A percentile compares a stretch with the other conserved stretches of the same genome.
Conservation (phyloP, 2,113 vertebrate genomes). For the Passer domesticus region DNA sequence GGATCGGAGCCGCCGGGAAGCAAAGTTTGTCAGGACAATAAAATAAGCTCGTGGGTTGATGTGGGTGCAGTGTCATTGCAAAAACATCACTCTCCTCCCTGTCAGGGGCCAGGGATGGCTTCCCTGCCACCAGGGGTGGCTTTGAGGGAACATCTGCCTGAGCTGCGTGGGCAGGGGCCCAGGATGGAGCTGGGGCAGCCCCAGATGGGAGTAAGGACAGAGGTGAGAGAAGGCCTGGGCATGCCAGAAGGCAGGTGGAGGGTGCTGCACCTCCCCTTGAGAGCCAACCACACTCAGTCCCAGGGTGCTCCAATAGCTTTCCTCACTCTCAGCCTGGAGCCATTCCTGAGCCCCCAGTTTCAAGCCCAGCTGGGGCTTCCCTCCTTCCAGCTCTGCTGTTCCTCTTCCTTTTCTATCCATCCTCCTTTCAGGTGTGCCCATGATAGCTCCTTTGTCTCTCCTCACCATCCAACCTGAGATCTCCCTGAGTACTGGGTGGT, state of each 20-base stretch:
- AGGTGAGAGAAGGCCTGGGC: not conserved
- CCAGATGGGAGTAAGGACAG: not conserved
- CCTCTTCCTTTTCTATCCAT: too few relatives aligned
- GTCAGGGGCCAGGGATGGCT: not conserved
- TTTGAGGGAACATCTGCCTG: not conserved
- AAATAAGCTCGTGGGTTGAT: not conserved
- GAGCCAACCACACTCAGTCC: fast-evolving
- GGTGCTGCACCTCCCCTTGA: too few relatives aligned
- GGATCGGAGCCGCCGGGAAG: not conserved
- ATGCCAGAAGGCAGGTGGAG: not conserved
- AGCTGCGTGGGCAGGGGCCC: not conserved
- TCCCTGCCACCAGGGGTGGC: not conserved
- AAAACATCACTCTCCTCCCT: not conserved
- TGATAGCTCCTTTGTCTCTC: too few relatives aligned
- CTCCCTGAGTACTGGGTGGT: too few relatives aligned
- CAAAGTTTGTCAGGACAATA: slow-evolving; percentile 45
- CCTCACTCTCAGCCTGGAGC: too few relatives aligned
- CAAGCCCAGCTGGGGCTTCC: not conserved
- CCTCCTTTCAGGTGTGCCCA: too few relatives aligned
- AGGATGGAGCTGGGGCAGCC: not conserved
- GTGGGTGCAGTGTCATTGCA: fast-evolving
- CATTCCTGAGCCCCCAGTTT: fast-evolving
- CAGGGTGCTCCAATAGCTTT: fast-evolving
- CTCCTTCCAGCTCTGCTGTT: not conserved
- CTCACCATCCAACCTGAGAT: not conserved